Conservation (phyloP, 2,888 invertebrate species). For the Hirtodrosophila cameraria region DNA sequence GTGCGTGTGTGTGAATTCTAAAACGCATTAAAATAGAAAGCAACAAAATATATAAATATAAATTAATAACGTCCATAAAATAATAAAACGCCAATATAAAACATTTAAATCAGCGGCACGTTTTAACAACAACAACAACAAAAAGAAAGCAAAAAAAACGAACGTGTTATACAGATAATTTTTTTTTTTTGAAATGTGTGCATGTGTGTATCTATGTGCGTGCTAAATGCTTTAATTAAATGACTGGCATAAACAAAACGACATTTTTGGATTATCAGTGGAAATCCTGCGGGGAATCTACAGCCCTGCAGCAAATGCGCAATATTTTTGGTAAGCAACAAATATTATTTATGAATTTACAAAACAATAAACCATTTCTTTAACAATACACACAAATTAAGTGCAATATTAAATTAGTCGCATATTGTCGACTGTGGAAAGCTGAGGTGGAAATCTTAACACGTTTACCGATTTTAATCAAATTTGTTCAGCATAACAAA, state of each 20-base stretch:
- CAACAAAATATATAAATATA: conserved; percentile 24
- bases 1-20: conserved; percentile 7
- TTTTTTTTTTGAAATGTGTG: conserved; percentile 21
- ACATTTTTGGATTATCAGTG: conserved; percentile 61
- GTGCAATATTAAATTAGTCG: conserved; percentile 8
- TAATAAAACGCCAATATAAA: conserved; percentile 29
- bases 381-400: not conserved
- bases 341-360: not conserved
- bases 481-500: not conserved
- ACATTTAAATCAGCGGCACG: conserved; percentile 40
- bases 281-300: conserved; percentile 1
- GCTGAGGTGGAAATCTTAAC: too few relatives aligned
- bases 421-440: too few relatives aligned
- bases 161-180: conserved; percentile 34
- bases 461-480: too few relatives aligned
- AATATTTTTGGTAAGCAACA: conserved; percentile 18
- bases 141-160: conserved; percentile 6
- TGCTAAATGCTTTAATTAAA: conserved; percentile 48
- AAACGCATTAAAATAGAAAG: conserved; percentile 54
- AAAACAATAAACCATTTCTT: not conserved
- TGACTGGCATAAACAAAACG: conserved; percentile 27
- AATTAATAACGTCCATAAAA: conserved; percentile 48
- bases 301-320: not conserved
- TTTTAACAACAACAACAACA: conserved; percentile 1
- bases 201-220: conserved; percentile 8